A percentile compares a stretch with the other conserved stretches of the same genome.
Evolutionary conservation across 2,888 invertebrate species (phyloP).

Genomic region (Nomada goodeniana): DNA sequence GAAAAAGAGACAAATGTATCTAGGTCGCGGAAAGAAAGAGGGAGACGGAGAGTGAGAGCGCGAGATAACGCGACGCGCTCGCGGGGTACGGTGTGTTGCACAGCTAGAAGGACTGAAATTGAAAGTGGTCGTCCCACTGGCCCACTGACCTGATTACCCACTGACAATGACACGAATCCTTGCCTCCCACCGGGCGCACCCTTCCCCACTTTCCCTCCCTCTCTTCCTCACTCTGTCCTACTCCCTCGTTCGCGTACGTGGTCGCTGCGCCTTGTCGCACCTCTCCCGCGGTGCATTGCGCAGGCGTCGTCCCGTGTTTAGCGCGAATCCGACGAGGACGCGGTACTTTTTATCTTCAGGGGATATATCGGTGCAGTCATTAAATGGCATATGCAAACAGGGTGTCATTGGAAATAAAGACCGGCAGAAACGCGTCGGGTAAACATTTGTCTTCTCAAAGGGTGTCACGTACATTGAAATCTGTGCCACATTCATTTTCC

Average conservation of each 20-base stretch:
- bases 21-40: constrained; percentile 37
- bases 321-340: constrained; percentile 53
- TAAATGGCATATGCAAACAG: constrained; percentile 13
- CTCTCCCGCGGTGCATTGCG: constrained; percentile 64
- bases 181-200: constrained; percentile 81
- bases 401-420: constrained; percentile 12
- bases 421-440: not conserved
- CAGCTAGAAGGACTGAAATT: constrained; percentile 82
- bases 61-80: constrained; percentile 70
- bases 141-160: constrained; percentile 89
- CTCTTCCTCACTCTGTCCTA: constrained; percentile 84
- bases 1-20: constrained; percentile 34
- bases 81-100: constrained; percentile 77
- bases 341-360: constrained; percentile 43
- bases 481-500: not conserved
- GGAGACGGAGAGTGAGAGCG: constrained; percentile 50
- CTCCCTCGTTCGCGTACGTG: constrained; percentile 77
- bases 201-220: constrained; percentile 70
- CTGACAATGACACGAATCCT: constrained; percentile 86
- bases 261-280: constrained; percentile 82
- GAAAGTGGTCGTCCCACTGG: constrained; percentile 86
- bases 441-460: not conserved
- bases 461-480: not conserved
- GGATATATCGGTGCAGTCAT: constrained; percentile 42
- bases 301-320: constrained; percentile 64